Evolutionary conservation across 2,113 vertebrate species (phyloP).

Genomic region (Promerops cafer): DNA sequence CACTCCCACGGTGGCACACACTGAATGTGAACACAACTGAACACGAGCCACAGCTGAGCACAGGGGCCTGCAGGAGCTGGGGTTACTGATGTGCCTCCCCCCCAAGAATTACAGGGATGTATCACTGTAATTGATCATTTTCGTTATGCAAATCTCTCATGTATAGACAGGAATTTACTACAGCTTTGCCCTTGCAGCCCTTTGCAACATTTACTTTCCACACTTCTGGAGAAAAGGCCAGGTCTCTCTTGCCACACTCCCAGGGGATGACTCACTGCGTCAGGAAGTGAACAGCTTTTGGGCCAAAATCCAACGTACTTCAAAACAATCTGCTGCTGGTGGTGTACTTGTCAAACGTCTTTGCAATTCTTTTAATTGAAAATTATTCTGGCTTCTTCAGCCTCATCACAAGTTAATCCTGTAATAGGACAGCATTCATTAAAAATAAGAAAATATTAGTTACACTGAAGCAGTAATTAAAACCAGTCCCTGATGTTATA

Average conservation of each 20-base stretch:
- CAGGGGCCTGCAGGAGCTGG: not conserved
- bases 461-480: not conserved
- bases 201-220: not conserved
- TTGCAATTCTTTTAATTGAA: not conserved
- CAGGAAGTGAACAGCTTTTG: not conserved
- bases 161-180: not conserved
- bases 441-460: conserved; percentile 24
- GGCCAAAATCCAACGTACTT: not conserved
- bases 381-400: not conserved
- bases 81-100: not conserved
- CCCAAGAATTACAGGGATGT: not conserved
- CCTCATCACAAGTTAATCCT: not conserved
- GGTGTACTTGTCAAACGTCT: not conserved
- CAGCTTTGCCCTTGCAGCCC: not conserved
- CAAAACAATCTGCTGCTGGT: not conserved
- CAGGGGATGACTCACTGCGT: not conserved
- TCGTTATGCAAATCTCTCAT: not conserved
- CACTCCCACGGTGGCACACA: no score
- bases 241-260: not conserved
- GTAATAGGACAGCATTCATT: not conserved
- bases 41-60: not conserved
- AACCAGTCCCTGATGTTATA: not conserved
- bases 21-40: fast-evolving
- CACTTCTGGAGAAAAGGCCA: not conserved
- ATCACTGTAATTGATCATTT: no score